Evolutionary conservation across 2,113 vertebrate genomes (phyloP).

Genomic region (Salminus brasiliensis): DNA sequence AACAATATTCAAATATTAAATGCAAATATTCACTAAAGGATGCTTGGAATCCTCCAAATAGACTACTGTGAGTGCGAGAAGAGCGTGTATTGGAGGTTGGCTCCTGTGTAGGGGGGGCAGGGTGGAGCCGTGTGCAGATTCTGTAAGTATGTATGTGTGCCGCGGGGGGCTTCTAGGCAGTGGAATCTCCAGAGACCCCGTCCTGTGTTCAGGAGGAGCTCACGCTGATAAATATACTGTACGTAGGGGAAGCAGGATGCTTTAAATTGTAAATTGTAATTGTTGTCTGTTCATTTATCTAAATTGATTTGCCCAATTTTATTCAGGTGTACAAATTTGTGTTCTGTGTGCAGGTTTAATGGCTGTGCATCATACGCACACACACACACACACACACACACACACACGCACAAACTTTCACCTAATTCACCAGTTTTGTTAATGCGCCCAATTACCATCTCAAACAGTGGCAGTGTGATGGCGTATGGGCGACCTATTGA

Average conservation of each 20-base stretch:
- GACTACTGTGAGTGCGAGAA: background rate
- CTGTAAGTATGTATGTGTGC: slow-evolving; percentile 47
- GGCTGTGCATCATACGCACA: background rate
- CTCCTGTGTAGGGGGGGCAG: background rate
- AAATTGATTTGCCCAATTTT: slow-evolving; percentile 18
- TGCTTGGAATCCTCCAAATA: background rate
- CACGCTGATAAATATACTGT: slow-evolving; percentile 2
- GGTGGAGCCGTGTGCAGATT: background rate
- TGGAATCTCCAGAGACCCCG: background rate
- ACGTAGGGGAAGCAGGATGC: background rate
- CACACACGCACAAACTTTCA: slow-evolving; percentile 29
- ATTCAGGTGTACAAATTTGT: slow-evolving; percentile 6
- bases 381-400: slow-evolving; percentile 1
- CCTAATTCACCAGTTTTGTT: slow-evolving; percentile 68
- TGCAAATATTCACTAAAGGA: slow-evolving; percentile 19
- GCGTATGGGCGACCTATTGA: slow-evolving; percentile 66
- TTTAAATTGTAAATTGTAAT: slow-evolving; percentile 19
- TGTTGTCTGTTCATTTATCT: slow-evolving; percentile 14
- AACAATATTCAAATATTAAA: slow-evolving; percentile 22
- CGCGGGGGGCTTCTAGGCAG: background rate
- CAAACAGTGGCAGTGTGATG: slow-evolving; percentile 67
- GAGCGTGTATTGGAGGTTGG: background rate
- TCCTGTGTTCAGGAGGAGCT: background rate
- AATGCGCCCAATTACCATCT: slow-evolving; percentile 74
- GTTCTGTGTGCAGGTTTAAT: background rate